Conservation (phyloP, 2,888 invertebrate species). For the Parnassius apollo region DNA sequence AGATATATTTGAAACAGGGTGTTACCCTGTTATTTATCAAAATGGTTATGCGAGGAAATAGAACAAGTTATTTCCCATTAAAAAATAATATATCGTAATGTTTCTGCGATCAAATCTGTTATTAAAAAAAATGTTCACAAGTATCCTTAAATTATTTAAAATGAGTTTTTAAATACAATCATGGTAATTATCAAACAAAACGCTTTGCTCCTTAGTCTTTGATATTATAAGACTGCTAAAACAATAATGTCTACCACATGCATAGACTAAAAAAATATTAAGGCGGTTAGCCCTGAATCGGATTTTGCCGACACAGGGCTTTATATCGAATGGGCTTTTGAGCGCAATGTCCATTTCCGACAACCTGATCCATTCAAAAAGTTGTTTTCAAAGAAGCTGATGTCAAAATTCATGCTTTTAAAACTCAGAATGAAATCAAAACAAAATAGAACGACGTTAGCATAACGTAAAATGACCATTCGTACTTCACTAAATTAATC, state of each 20-base stretch:
- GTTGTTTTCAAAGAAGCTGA: constrained; percentile 67
- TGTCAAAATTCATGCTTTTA: constrained; percentile 54
- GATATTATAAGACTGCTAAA: background rate
- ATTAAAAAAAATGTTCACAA: no score
- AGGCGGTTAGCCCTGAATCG: constrained; percentile 48
- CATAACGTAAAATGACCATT: constrained; percentile 14
- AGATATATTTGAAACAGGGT: no score
- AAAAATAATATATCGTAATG: no score
- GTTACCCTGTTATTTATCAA: no score
- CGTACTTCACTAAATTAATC: background rate
- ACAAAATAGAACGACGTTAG: constrained; percentile 24
- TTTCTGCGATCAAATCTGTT: no score
- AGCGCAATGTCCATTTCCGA: constrained; percentile 72
- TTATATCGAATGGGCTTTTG: constrained; percentile 57
- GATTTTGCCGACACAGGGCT: constrained; percentile 63
- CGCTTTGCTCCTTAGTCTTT: no score
- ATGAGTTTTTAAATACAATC: no score
- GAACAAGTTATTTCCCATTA: no score
- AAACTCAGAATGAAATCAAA: constrained; percentile 23
- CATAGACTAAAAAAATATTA: constrained; percentile 33
- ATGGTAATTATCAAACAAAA: no score
- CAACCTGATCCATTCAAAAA: constrained; percentile 62
- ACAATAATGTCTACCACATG: constrained; percentile 14
- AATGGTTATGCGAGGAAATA: no score
- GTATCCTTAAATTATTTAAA: no score